Evolutionary conservation across 2,888 invertebrate species (phyloP), one percentile per base, ranked within the genome.

Genomic region (Ptychoptera albimana): DNA sequence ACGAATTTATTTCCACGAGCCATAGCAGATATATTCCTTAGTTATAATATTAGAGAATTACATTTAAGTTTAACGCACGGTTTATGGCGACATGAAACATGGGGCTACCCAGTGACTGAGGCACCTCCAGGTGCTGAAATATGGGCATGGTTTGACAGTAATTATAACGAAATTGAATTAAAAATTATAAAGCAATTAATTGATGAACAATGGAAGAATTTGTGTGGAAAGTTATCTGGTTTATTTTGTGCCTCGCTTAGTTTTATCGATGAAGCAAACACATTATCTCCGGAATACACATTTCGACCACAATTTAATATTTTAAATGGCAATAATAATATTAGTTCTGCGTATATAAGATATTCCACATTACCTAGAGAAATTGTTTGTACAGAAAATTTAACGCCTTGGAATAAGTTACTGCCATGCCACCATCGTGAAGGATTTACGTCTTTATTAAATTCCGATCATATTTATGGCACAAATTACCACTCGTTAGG

Each of bases 371-470:
- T 98, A 48, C 93, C 97, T 0, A 73, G 89, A 50, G 98, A 99
- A 72, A 87, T 91, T 54, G 92, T 96, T 4, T 98, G 98, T 60
- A 98, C 97, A 0, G 98, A 99, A 69, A 98, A 98, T 69, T 69
- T 98, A 54, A 97, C 98, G 11, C 97, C 98, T 0, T 97, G 96
- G 85, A 92, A 93, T 57, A 98, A 97, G 61, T 68, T 99, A 5
- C 64, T 99, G 39, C 97, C 98, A 0, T 99, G 98, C 67, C 85
- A 86, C 63, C 82, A 84, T n/a, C 82, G 75, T 61, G 75, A 77
- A 56, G 97, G 97, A 2, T 72, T 97, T 52, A 81, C 87, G 12
- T 80, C 86, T 0, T 66, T 97, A 42, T 71, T 97, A 5, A 92
- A 92, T 63, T 87, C 96, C 1, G 83, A 86, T 44, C 79, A 82